Percentiles rank a stretch among this genome's conserved stretches.
Evolutionary conservation across 2,888 invertebrate genomes (phyloP).

Genomic region (Dendrolimus houi): DNA sequence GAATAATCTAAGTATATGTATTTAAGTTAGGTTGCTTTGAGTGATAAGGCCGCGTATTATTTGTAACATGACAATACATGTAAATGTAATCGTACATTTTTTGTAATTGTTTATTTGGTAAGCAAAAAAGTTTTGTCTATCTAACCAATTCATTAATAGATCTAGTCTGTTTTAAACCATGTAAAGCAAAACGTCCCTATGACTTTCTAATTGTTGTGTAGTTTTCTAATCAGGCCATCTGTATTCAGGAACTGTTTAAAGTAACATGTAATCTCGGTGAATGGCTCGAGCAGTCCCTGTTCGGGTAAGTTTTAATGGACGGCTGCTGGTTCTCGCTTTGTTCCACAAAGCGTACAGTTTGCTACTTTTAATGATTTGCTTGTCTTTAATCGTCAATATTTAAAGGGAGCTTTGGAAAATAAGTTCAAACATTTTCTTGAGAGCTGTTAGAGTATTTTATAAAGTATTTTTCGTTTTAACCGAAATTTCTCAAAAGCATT

Average conservation of each 20-base stretch:
- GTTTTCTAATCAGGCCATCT: slow-evolving; percentile 20
- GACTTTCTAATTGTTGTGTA: slow-evolving; percentile 16
- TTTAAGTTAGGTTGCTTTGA: no score
- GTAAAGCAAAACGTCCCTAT: neutral
- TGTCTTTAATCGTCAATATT: slow-evolving; percentile 11
- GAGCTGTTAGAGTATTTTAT: neutral
- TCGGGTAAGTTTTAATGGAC: slow-evolving; percentile 33
- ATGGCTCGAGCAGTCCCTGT: slow-evolving; percentile 17
- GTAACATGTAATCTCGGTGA: slow-evolving; percentile 41
- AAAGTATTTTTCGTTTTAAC: no score
- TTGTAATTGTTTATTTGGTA: no score
- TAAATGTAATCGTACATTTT: no score
- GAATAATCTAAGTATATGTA: no score
- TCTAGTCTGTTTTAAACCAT: no score
- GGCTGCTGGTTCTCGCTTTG: slow-evolving; percentile 16
- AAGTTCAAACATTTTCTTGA: neutral
- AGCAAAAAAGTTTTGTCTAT: no score
- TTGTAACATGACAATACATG: no score
- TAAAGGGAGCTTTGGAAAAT: slow-evolving; percentile 1
- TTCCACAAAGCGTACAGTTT: slow-evolving; percentile 28
- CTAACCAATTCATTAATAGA: no score
- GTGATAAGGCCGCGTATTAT: no score
- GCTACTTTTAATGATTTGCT: slow-evolving; percentile 22
- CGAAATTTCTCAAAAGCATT: no score
- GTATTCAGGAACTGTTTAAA: slow-evolving; percentile 38